phyloP scores from a whole-genome alignment of 2,888 invertebrate genomes.

The Mythimna lalbum region DNA sequence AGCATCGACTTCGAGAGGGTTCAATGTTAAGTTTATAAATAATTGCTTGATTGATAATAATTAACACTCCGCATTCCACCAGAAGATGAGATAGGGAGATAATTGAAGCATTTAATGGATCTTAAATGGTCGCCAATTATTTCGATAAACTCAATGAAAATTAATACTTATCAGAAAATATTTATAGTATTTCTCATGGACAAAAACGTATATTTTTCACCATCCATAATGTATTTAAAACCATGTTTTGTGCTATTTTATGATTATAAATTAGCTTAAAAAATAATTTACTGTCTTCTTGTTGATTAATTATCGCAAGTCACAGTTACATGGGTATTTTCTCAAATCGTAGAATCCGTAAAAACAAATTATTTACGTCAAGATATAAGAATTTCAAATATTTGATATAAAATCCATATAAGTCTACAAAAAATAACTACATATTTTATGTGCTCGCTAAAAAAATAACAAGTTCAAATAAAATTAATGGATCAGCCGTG shows the following conservation, averaged over 20 bases:
- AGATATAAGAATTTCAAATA: constrained; percentile 69
- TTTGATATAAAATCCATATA: constrained; percentile 60
- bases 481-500: constrained; percentile 70
- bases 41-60: constrained; percentile 62
- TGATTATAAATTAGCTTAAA: constrained; percentile 19
- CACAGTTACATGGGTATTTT: constrained; percentile 58
- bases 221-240: constrained; percentile 18
- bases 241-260: constrained; percentile 34
- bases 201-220: constrained; percentile 8
- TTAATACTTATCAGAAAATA: constrained; percentile 29
- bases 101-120: constrained; percentile 53
- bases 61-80: constrained; percentile 49
- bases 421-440: constrained; percentile 45
- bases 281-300: constrained; percentile 45
- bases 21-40: constrained; percentile 61
- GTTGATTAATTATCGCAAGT: constrained; percentile 51
- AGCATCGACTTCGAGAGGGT: constrained; percentile 57
- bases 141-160: constrained; percentile 26
- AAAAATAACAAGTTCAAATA: constrained; percentile 61
- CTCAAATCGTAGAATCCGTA: constrained; percentile 45
- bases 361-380: constrained; percentile 66
- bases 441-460: constrained; percentile 55
- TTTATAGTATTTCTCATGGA: neutral
- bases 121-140: constrained; percentile 48
- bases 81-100: constrained; percentile 43